Evolutionary conservation across 2,113 vertebrate genomes (phyloP), one percentile per base, ranked within the genome.

Genomic region (Chaenocephalus aceratus): DNA sequence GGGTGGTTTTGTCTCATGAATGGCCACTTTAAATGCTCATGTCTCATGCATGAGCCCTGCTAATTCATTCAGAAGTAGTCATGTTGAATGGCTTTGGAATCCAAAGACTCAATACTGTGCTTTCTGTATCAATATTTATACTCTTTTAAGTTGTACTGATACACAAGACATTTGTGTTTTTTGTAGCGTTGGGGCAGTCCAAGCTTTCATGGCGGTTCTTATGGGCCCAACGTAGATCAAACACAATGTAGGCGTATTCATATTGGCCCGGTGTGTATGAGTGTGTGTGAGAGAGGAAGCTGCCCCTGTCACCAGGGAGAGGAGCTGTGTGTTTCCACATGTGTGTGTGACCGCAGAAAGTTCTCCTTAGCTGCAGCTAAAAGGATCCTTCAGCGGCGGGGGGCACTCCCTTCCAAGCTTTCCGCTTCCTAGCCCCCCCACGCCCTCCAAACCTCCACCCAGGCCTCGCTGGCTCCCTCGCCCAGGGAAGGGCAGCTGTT

Each of bases 201-300:
- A 1, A 34, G 36, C 75, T 63, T 72, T 71, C 36, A 16, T 0
- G 15, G 26, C 12, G 59, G 62, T 6, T 12, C 52, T 34, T 46
- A 45, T 53, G 62, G 64, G 59, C 44, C 48, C 13, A 12, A 59
- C 11, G 7, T 15, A 88, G 85, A 89, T 89, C 82, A 89, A 92
- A 87, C 84, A 59, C 86, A 57, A 58, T n/a, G 86, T 84, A 78
- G 85, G 86, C 36, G 80, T 90, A 60, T 89, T 87, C 80, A 81
- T 82, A 67, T 87, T 88, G 84, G 86, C 90, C 1, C 2, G 0
- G 44, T 63, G 60, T 36, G 54, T 56, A 78, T 89, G 78, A 77
- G 57, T 59, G 57, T 60, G 44, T 63, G 60, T 34, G 54, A 66
- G 81, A 87, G 54, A 83, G 88, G 88, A 92, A 92, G 83, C 83